Percentiles rank a stretch among this genome's conserved stretches.
phyloP scores from a whole-genome alignment of 2,888 invertebrate species.

The Dasypolia templi region DNA sequence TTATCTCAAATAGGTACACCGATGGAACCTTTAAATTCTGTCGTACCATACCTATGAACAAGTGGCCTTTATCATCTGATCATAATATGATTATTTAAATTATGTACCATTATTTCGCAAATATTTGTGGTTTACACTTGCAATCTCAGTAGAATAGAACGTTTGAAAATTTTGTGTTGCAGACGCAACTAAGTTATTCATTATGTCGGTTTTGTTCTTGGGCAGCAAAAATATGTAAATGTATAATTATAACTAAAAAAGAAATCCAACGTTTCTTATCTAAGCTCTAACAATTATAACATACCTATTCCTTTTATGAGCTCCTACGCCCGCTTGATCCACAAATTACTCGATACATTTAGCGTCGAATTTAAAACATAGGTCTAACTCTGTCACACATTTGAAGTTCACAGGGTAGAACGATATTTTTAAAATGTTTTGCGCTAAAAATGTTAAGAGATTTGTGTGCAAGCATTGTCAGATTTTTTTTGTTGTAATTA shows the following conservation, averaged over 20 bases:
- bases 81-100: conserved; percentile 23
- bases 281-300: conserved; percentile 27
- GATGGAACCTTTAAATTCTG: conserved; percentile 26
- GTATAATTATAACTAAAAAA: conserved; percentile 22
- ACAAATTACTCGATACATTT: background rate
- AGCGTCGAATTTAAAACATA: background rate
- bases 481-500: conserved; percentile 11
- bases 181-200: conserved; percentile 17
- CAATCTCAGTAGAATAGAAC: conserved; percentile 51
- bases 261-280: conserved; percentile 7
- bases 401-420: background rate
- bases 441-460: background rate
- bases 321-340: background rate
- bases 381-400: background rate
- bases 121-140: conserved; percentile 16
- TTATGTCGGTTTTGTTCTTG: conserved; percentile 12
- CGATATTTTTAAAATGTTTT: background rate
- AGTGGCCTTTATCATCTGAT: conserved; percentile 50
- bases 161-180: conserved; percentile 8
- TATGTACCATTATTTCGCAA: conserved; percentile 23
- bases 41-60: conserved; percentile 9
- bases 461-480: conserved; percentile 3
- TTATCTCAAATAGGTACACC: background rate
- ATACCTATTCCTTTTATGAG: background rate
- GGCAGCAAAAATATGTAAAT: conserved; percentile 27